Evolutionary conservation across 2,797 vertebrate genomes (phyloP), one percentile per base, ranked within the genome.

Genomic region (Semaprochilodus insignis): DNA sequence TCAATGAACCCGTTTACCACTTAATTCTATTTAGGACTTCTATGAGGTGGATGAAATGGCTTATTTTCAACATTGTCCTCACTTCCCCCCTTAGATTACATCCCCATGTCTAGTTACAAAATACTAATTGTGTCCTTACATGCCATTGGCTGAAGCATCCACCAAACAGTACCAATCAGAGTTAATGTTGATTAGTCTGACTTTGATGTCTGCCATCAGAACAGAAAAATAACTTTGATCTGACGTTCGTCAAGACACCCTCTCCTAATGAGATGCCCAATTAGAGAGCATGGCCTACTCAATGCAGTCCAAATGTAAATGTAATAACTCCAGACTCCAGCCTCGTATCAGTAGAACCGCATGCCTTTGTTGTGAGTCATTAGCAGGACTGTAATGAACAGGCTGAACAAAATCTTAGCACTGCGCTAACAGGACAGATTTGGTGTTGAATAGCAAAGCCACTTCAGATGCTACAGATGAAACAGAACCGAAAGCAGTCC

Each of bases 161-260:
- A 23, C 25, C 34, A 63, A 54, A 48, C 70, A 77, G 23, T 16
- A 60, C 25, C 27, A 77, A 77, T 62, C 60, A 71, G 31, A 63
- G 52, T 11, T 1, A 19, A 19, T n/a, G 51, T 48, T 44, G 17
- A 73, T 78, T 63, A 76, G 51, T n/a, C 16, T 17, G 19, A 74
- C 27, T 74, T 66, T 73, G 16, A 72, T 65, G 13, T 44, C 27
- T 74, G 17, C 31, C 69, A 52, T 74, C 40, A 69, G 34, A 69
- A 69, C 66, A 44, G 34, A 69, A 69, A 36, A 36, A n/a, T 40
- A 69, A 40, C 31, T 69, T 69, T 60, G 57, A 60, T 60, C 57
- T 60, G 57, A 23, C 57, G 19, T n/a, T 60, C 21, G 21, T 60
- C n/a, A 8, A 60, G 57, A 23, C 57, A 23, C 57, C 57, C 57